A percentile compares a stretch with the other conserved stretches of the same genome.
phyloP scores from a whole-genome alignment of 2,113 vertebrate genomes.

The Epinephelus fuscoguttatus region DNA sequence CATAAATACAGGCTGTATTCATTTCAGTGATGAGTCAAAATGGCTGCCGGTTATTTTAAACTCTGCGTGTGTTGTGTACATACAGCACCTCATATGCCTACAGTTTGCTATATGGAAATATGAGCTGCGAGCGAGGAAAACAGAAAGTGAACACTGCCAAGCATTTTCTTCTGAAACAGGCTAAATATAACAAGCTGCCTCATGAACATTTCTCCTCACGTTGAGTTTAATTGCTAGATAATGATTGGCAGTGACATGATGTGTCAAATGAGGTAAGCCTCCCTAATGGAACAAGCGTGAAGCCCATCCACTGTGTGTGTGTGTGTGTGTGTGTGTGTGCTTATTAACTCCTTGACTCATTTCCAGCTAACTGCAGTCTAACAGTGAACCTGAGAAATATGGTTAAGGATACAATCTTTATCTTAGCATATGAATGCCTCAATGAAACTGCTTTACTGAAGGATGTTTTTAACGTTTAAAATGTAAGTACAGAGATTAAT shows the following conservation, averaged over 20 bases:
- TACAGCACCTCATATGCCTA: not conserved
- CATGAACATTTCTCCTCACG: conserved; percentile 1
- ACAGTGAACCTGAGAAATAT: not conserved
- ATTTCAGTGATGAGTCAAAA: not conserved
- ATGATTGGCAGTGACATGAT: not conserved
- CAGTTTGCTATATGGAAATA: conserved; percentile 1
- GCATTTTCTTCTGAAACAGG: not conserved
- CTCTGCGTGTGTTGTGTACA: not conserved
- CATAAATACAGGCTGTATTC: not conserved
- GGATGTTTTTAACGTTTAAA: not conserved
- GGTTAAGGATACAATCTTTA: not conserved
- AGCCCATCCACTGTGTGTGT: not conserved
- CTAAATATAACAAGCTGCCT: conserved; percentile 1
- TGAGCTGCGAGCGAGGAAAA: not conserved
- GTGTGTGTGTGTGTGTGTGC: not conserved
- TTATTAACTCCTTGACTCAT: not conserved
- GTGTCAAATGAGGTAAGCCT: conserved; percentile 5
- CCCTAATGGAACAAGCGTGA: not conserved
- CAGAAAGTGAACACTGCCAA: not conserved
- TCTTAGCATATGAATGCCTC: not conserved
- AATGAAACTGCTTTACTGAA: not conserved
- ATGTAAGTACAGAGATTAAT: not conserved
- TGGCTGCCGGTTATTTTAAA: not conserved
- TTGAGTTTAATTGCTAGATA: conserved; percentile 1
- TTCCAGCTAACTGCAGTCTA: not conserved